Percentiles rank a stretch among this genome's conserved stretches.
Conservation (phyloP, 2,888 invertebrate species). For the Lycocerus yunnanus region DNA sequence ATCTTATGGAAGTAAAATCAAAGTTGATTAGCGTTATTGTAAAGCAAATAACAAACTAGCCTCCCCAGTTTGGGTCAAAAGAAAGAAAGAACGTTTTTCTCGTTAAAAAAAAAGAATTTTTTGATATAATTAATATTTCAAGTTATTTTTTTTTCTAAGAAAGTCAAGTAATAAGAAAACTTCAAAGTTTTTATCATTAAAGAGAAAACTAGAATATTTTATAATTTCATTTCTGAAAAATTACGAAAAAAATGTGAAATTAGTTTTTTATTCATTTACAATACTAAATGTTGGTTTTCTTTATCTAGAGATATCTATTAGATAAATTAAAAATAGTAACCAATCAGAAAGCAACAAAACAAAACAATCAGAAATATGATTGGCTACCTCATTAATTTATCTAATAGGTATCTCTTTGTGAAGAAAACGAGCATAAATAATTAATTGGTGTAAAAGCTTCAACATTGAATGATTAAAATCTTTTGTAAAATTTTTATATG, state of each 20-base stretch:
- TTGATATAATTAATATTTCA: neutral
- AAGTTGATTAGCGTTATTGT: neutral
- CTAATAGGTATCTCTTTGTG: too few relatives aligned
- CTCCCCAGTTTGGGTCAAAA: neutral
- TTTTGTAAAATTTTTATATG: constrained; percentile 7
- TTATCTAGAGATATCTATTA: too few relatives aligned
- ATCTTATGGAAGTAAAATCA: neutral
- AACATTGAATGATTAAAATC: constrained; percentile 22
- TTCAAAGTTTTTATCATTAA: neutral
- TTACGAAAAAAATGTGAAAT: neutral
- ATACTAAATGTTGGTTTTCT: too few relatives aligned
- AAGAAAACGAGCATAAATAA: too few relatives aligned
- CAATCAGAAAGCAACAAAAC: too few relatives aligned
- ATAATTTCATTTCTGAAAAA: neutral
- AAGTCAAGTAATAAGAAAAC: too few relatives aligned
- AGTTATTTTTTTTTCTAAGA: too few relatives aligned
- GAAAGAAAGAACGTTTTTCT: neutral
- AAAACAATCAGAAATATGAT: too few relatives aligned
- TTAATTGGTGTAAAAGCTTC: constrained; percentile 1
- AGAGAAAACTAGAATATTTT: neutral
- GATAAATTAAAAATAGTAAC: too few relatives aligned
- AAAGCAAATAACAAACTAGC: neutral
- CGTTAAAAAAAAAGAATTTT: neutral
- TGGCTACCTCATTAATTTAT: too few relatives aligned
- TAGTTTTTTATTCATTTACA: neutral